These are phyloP conservation scores for Tetropium fuscum DNA, from an alignment of 2,888 invertebrate genomes.

Conservation along the genomic window DNA sequence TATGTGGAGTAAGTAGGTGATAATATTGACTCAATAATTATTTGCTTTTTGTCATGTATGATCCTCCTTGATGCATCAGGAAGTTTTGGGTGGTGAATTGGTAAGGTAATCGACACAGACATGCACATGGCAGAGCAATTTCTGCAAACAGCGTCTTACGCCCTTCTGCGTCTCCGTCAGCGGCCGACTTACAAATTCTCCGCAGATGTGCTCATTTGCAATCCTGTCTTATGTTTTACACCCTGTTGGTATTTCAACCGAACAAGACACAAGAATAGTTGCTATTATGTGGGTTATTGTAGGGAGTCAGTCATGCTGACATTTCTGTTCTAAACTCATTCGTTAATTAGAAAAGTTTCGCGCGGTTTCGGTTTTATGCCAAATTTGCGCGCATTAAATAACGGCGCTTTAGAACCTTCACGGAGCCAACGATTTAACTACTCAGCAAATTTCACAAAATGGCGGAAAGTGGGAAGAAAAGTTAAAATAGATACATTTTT, in stretches of 20 bases:
- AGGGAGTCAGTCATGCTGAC: constrained; percentile 38
- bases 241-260: constrained; percentile 42
- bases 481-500: too few relatives aligned
- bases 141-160: constrained; percentile 41
- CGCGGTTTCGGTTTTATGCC: constrained; percentile 17
- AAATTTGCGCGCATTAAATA: constrained; percentile 17
- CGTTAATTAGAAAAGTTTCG: constrained; percentile 43
- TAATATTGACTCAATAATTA: too few relatives aligned
- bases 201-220: constrained; percentile 48
- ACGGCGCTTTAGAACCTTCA: neutral
- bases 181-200: constrained; percentile 30
- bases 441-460: too few relatives aligned
- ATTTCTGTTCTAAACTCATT: constrained; percentile 35
- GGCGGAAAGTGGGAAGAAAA: too few relatives aligned
- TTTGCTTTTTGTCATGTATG: too few relatives aligned
- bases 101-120: constrained; percentile 22
- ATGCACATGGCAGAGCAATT: constrained; percentile 46
- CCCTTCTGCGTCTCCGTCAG: constrained; percentile 42
- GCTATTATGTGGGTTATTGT: constrained; percentile 37
- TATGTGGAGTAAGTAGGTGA: too few relatives aligned
- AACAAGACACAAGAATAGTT: constrained; percentile 36
- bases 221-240: constrained; percentile 48
- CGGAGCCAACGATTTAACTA: too few relatives aligned
- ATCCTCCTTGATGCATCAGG: too few relatives aligned
- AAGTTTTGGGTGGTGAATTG: neutral